Percentiles rank a stretch among this genome's conserved stretches.
phyloP scores from a whole-genome alignment of 2,797 vertebrate genomes.

The Oceanodroma leucorhoa region DNA sequence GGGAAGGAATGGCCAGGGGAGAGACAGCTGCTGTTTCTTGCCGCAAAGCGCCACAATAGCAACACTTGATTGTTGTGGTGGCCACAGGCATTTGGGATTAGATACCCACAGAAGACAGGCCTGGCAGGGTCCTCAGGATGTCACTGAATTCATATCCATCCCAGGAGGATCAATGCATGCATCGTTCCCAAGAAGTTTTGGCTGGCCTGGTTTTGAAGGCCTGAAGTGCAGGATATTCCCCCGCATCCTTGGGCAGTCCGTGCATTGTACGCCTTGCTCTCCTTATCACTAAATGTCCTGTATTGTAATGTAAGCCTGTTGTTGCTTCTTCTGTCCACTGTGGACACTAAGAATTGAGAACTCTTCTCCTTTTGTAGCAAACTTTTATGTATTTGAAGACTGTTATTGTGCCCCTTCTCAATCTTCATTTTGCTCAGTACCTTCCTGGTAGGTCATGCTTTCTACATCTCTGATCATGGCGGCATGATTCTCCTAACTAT shows the following conservation, averaged over 20 bases:
- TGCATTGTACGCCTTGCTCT: neutral
- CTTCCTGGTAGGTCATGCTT: neutral
- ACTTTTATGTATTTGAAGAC: neutral
- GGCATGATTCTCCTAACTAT: neutral
- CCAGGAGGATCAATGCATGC: neutral
- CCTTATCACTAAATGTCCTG: neutral
- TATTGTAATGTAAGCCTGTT: neutral
- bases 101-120: neutral
- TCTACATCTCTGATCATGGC: neutral
- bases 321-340: neutral
- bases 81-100: neutral
- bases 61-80: neutral
- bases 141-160: neutral
- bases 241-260: neutral
- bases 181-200: neutral
- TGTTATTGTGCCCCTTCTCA: neutral
- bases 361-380: neutral
- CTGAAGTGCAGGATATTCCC: neutral
- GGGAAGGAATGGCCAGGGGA: constrained; percentile 21
- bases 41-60: neutral
- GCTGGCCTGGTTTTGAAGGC: neutral
- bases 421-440: neutral
- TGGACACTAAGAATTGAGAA: neutral
- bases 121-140: neutral
- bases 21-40: constrained; percentile 26